Conservation (phyloP, 2,797 vertebrate genomes). For the Crocidura indochinensis region DNA sequence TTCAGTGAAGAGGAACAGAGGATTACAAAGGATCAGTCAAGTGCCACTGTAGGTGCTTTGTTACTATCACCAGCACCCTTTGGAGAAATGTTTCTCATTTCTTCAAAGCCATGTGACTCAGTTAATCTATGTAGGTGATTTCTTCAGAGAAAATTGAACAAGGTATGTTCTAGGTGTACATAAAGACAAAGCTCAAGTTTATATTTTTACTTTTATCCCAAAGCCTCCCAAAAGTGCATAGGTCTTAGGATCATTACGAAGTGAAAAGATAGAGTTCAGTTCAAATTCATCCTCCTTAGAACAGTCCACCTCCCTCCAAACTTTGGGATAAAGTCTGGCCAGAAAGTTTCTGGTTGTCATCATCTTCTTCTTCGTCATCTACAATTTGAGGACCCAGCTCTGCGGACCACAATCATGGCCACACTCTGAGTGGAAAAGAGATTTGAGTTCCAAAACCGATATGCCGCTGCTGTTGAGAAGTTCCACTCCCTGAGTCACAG, state of each 20-base stretch:
- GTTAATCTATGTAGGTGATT: slow-evolving; percentile 78
- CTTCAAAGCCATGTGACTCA: slow-evolving; percentile 61
- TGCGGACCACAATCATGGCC: slow-evolving; percentile 83
- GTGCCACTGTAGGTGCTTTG: slow-evolving; percentile 59
- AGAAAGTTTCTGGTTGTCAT: slow-evolving; percentile 54
- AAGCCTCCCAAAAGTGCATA: slow-evolving; percentile 63
- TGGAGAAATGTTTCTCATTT: slow-evolving; percentile 71
- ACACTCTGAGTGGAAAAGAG: slow-evolving; percentile 75
- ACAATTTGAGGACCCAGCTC: slow-evolving; percentile 84
- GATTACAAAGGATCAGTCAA: slow-evolving; percentile 65
- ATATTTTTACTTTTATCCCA: slow-evolving; percentile 66
- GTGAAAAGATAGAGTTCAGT: slow-evolving; percentile 69
- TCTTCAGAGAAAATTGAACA: slow-evolving; percentile 75
- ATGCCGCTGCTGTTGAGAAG: too few species aligned
- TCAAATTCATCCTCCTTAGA: slow-evolving; percentile 70
- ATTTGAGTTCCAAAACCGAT: slow-evolving; percentile 85
- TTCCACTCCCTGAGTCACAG: too few species aligned
- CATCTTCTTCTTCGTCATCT: neutral
- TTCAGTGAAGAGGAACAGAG: slow-evolving; percentile 70
- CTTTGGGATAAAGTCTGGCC: slow-evolving; percentile 41
- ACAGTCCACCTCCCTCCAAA: slow-evolving; percentile 4
- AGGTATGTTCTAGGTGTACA: slow-evolving; percentile 35
- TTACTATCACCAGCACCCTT: slow-evolving; percentile 68
- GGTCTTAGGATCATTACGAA: slow-evolving; percentile 74
- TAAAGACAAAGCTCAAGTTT: slow-evolving; percentile 61